Percentiles rank a stretch among this genome's conserved stretches.
Evolutionary conservation across 2,113 vertebrate genomes (phyloP).

Genomic region (Felis chaus): DNA sequence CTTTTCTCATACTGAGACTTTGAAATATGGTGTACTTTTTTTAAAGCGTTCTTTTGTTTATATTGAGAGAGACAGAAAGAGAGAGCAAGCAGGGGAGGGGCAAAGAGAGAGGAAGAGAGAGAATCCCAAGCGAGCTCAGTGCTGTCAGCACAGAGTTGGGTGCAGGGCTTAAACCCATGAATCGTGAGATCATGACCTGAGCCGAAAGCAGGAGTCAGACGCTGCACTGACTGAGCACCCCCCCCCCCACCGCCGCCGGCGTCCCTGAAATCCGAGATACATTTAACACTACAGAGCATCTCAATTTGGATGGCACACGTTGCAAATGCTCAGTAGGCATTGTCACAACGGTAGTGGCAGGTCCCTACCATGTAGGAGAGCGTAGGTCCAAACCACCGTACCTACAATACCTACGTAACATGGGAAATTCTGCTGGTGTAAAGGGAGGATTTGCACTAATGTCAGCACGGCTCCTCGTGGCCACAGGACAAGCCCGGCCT

Average conservation of each 20-base stretch:
- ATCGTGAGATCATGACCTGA: too few species aligned
- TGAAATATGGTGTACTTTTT: neutral
- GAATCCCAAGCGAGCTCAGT: too few species aligned
- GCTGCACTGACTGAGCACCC: too few species aligned
- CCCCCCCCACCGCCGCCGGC: too few species aligned
- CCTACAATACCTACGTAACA: accelerated
- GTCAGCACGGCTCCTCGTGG: neutral
- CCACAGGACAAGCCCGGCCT: neutral
- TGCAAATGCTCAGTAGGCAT: neutral
- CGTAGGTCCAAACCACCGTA: accelerated
- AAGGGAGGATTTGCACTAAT: neutral
- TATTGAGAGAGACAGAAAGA: too few species aligned
- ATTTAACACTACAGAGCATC: neutral
- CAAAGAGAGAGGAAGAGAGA: too few species aligned
- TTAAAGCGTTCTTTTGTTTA: too few species aligned
- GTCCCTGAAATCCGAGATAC: too few species aligned
- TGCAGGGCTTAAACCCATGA: too few species aligned
- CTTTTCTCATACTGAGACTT: neutral
- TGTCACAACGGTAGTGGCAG: accelerated
- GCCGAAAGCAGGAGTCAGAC: too few species aligned
- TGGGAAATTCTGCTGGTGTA: accelerated
- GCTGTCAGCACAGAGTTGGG: too few species aligned
- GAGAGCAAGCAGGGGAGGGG: too few species aligned
- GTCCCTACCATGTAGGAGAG: neutral
- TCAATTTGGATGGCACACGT: neutral